Evolutionary conservation across 2,113 vertebrate species (phyloP).

Genomic region (Nothoprocta perdicaria): DNA sequence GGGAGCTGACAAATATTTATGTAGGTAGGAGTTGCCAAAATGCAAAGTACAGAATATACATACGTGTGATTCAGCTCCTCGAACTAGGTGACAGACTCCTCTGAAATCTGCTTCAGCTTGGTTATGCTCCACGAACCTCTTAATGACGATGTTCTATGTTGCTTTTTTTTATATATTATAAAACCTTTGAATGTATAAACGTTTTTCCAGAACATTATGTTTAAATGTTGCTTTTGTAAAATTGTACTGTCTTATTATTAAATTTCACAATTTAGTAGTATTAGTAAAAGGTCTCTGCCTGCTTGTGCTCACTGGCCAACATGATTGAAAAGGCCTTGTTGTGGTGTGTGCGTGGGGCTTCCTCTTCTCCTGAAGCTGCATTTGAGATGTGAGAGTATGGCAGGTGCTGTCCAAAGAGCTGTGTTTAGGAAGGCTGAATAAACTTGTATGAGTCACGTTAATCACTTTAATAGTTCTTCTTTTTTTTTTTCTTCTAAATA

Average conservation of each 20-base stretch:
- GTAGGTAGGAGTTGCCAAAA: background rate
- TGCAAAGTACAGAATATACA: fast-evolving
- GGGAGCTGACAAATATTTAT: background rate
- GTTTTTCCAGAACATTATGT: background rate
- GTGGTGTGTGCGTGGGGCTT: background rate
- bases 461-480: background rate
- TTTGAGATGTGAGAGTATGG: background rate
- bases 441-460: background rate
- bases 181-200: background rate
- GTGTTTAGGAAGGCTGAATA: background rate
- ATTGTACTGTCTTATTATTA: background rate
- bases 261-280: background rate
- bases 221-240: background rate
- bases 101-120: background rate
- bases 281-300: background rate
- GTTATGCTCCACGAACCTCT: background rate
- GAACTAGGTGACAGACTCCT: background rate
- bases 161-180: background rate
- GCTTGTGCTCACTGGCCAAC: background rate
- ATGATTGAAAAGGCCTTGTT: background rate
- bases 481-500: too few species aligned
- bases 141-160: background rate
- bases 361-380: background rate
- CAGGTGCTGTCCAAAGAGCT: background rate
- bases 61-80: background rate